Evolutionary conservation across 2,797 vertebrate genomes (phyloP), one percentile per base, ranked within the genome.

Genomic region (Manis javanica): DNA sequence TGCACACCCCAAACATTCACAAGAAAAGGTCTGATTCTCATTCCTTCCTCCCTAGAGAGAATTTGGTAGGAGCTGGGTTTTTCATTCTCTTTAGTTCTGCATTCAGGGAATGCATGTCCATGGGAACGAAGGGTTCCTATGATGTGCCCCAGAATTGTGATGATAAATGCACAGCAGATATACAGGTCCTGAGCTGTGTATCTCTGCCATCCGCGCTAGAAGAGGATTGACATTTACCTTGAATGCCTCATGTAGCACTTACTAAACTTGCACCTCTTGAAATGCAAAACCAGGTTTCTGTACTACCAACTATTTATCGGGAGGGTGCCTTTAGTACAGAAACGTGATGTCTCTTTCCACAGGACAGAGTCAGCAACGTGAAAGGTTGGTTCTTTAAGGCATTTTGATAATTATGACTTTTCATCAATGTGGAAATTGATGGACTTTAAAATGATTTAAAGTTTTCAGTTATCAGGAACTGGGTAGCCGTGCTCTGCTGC

Each of bases 361-460:
- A 74, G 29, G 97, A 57, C 59, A 82, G 95, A 96, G 95, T 96
- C 87, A 68, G n/a, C 49, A 34, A 86, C 96, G 87, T 95, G 59
- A 97, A 96, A 97, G 95, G 93, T 85, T 93, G 77, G 61, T 84
- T 93, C 90, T 95, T 89, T 90, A 90, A 92, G 95, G 68, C 95
- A 91, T 90, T 94, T 96, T 94, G 93, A 83, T 90, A 97, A 63
- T 97, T 96, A 94, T 91, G 93, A 96, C 92, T 96, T 96, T 96
- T 97, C 92, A 88, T 87, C 96, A 89, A 37, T 94, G 81, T 91
- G 64, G 77, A 83, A 96, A 97, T 97, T 74, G 7, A 95, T 97
- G 91, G 68, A 68, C 77, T 77, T 96, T 92, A 96, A 82, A 95
- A 97, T 98, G 97, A 97, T 96, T 96, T 75, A 97, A 57, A 90